Conservation (phyloP, 2,113 vertebrate species). For the Electrona antarctica region DNA sequence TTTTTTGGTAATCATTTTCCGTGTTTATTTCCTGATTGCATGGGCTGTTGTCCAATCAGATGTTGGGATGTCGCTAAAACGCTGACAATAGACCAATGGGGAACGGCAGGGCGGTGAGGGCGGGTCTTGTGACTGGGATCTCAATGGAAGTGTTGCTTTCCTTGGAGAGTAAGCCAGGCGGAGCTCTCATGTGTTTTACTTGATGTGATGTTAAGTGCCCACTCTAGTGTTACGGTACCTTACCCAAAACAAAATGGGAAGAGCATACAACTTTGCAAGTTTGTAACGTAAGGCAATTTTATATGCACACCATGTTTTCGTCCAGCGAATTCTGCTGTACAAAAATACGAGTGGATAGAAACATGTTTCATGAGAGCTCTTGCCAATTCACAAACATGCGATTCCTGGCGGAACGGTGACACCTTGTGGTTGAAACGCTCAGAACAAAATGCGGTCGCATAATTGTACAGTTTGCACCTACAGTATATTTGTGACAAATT, state of each 20-base stretch:
- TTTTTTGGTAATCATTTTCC: slow-evolving; percentile 62
- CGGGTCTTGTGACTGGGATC: slow-evolving; percentile 47
- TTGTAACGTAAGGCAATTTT: too few relatives aligned
- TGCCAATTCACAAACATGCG: neutral
- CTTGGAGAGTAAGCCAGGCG: slow-evolving; percentile 34
- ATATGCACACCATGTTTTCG: too few relatives aligned
- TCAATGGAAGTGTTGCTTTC: slow-evolving; percentile 32
- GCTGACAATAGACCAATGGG: slow-evolving; percentile 54
- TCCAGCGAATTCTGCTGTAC: too few relatives aligned
- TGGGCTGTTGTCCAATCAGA: slow-evolving; percentile 61
- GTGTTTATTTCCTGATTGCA: slow-evolving; percentile 62
- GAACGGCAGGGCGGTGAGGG: slow-evolving; percentile 39
- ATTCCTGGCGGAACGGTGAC: slow-evolving; percentile 41
- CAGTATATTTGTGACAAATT: too few relatives aligned
- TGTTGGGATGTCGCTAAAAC: slow-evolving; percentile 1
- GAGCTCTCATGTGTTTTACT: slow-evolving; percentile 9
- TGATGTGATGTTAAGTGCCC: too few relatives aligned
- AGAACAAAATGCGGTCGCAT: neutral
- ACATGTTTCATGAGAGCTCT: too few relatives aligned
- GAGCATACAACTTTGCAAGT: too few relatives aligned
- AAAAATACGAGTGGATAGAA: too few relatives aligned
- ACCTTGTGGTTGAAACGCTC: slow-evolving; percentile 31
- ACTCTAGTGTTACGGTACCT: too few relatives aligned
- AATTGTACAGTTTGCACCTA: too few relatives aligned
- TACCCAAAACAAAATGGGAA: too few relatives aligned